phyloP scores from a whole-genome alignment of 2,113 vertebrate species.

The Eurypyga helias region DNA sequence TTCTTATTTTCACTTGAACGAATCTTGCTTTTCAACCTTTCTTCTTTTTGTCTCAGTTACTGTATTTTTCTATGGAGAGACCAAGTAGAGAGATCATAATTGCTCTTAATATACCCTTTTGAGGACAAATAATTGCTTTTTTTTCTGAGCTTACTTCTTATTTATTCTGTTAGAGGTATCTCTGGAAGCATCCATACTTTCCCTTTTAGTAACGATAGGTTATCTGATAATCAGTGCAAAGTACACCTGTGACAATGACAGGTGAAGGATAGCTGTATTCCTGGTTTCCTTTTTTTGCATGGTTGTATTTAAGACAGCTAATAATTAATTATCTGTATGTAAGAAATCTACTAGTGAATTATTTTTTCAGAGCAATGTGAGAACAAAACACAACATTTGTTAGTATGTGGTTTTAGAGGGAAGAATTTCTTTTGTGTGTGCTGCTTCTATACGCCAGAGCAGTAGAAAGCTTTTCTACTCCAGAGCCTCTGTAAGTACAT shows the following conservation, averaged over 20 bases:
- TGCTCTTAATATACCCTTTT: not conserved
- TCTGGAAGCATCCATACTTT: not conserved
- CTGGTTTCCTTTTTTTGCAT: not conserved
- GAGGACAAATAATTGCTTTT: not conserved
- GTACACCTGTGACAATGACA: not conserved
- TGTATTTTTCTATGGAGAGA: not conserved
- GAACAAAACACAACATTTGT: not conserved
- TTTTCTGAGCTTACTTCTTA: not conserved
- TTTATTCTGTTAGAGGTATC: not conserved
- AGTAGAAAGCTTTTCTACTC: constrained; percentile 20
- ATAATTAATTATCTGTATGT: not conserved
- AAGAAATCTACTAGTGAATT: not conserved
- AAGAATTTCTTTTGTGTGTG: not conserved
- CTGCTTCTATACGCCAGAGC: not conserved
- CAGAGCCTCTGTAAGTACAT: not conserved
- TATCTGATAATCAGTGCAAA: not conserved
- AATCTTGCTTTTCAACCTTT: not conserved
- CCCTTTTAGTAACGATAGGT: not conserved
- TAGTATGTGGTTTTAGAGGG: not conserved
- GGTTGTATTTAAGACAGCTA: not conserved
- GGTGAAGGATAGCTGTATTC: not conserved
- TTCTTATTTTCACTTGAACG: not conserved
- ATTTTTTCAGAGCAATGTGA: not conserved
- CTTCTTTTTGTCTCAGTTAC: not conserved
- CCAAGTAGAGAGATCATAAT: not conserved